Evolutionary conservation across 1,140 invertebrate species (phyloP).

Genomic region (Hirudo medicinalis): DNA sequence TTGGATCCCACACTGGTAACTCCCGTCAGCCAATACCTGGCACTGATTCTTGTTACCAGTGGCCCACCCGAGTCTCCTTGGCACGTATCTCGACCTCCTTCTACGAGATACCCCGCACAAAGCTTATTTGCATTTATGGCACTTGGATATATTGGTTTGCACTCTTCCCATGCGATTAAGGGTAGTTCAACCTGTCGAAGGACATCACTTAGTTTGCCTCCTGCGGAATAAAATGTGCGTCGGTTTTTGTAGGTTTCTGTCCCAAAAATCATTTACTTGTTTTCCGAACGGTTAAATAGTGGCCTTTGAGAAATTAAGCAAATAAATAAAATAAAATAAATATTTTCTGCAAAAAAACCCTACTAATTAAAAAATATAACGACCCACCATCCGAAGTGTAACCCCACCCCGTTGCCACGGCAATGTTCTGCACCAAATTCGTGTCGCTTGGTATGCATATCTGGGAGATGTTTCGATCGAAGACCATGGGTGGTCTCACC

Average conservation of each 20-base stretch:
- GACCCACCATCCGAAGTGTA: no score
- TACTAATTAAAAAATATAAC: no score
- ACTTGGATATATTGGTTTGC: constrained; percentile 7
- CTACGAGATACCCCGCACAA: neutral
- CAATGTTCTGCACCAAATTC: neutral
- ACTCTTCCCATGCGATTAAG: neutral
- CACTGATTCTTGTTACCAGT: neutral
- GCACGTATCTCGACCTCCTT: constrained; percentile 9
- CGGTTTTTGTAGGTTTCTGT: no score
- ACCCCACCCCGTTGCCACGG: constrained; percentile 21
- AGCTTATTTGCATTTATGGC: neutral
- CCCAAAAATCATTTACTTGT: neutral
- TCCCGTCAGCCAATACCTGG: neutral
- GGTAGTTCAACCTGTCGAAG: constrained; percentile 2
- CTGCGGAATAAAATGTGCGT: neutral
- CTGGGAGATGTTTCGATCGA: constrained; percentile 47
- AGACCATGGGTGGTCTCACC: constrained; percentile 41
- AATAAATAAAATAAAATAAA: neutral
- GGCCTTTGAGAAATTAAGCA: neutral
- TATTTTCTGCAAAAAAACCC: neutral
- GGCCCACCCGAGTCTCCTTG: constrained; percentile 12
- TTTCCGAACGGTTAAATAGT: no score
- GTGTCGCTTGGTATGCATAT: constrained; percentile 49
- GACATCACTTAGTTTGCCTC: neutral
- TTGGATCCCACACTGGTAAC: constrained; percentile 12